Evolutionary conservation across 2,888 invertebrate species (phyloP), one percentile per base, ranked within the genome.

Genomic region (Trichopria drosophilae): DNA sequence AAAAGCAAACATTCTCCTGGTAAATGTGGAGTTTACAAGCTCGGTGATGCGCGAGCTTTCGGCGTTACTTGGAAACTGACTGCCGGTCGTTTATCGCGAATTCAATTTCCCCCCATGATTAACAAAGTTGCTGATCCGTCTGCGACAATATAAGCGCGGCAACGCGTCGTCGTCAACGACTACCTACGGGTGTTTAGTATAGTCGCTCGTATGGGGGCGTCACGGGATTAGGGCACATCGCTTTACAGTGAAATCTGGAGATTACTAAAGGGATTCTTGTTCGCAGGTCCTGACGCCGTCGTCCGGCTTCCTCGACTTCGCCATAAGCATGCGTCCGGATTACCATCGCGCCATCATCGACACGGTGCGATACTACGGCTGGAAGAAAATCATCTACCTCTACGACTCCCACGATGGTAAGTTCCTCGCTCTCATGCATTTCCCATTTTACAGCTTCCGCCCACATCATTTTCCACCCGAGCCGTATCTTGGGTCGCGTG

Each of bases 341-440:
- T 95, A 95, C 78, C 93, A 95, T 76, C 88, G 87, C 69, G 95
- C 97, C 51, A 89, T 98, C 71, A 90, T 96, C 62, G 96, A 96
- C 78, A 89, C 95, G 51, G 93, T 98, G 67, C 83, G 87, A 59
- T 88, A 90, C 77, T 97, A 97, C 76, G 88, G 86, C 35, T 95
- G 94, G 94, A 84, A 84, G 64, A 86, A 87, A 72, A 86, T 94
- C 62, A 90, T 93, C 69, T 93, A 92, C 77, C 81, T 95, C 64
- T 93, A 93, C 76, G 92, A 93, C 76, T 90, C 91, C 1, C 89
- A 93, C 69, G 91, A 93, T 69, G 92, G 93, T 93, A 78, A 82
- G 87, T 81, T 59, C 40, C 51, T 42, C 42, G 6, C 22, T 7
- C 39, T 55, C 59, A 67, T 68, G 63, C 66, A 69, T 70, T 68